Base-by-base conservation (phyloP, 2,797 vertebrate genomes). In the Melanotaenia boesemani region DNA sequence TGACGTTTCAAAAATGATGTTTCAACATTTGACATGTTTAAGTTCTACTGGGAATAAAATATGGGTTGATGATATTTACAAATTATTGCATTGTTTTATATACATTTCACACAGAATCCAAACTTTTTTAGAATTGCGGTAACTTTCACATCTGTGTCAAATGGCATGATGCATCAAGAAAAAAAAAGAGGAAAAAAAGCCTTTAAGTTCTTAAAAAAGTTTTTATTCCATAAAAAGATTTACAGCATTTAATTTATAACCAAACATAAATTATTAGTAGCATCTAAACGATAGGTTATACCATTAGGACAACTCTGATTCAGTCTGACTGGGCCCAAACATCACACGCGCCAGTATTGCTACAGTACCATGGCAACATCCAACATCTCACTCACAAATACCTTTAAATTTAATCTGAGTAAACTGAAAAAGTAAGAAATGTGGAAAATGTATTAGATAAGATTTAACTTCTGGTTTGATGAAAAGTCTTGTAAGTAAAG, bases 151-250 rank as follows among this genome's bases (percentile, higher is more conserved):
- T 5, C 39, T 6, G 5, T 18, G 11, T 44, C 16, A 44, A 39
- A 15, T 8, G 3, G 3, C 5, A 28, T 46, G 11, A 50, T 11
- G 18, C 1, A 32, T 7, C 52, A 44, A 54, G 0, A 70, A 77
- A 56, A 44, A 39, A 9, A 36, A 59, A 46, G 20, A 75, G 5
- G 9, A 5, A n/a, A 52, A 56, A 12, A 67, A 54, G 26, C 52
- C 50, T 1, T 22, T 5, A 39, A 3, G 18, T 83, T 83, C 16
- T 84, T 66, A 81, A 82, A 88, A 80, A 71, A 28, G 54, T 63
- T 90, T 95, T 94, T 94, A 94, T 92, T 89, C 65, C 28, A 72
- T 91, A 94, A 68, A 92, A 95, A 93, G 60, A 90, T 83, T 70
- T 84, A 91, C 81, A 91, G 76, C 82, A 80, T 70, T 83, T 69